Evolutionary conservation across 2,797 vertebrate species (phyloP).

Genomic region (Girardinus metallicus): DNA sequence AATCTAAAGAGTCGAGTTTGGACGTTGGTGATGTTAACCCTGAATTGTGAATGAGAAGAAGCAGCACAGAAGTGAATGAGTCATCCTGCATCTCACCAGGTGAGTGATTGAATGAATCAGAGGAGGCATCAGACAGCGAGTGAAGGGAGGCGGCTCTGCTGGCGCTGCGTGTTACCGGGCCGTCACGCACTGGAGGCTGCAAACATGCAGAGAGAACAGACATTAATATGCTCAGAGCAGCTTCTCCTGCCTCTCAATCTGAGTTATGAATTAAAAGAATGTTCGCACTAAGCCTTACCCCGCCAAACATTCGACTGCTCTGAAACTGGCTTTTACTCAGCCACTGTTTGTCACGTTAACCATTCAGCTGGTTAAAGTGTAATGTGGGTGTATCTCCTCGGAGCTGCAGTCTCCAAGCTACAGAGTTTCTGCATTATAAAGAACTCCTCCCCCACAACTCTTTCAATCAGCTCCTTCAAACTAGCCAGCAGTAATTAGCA

Average conservation of each 20-base stretch:
- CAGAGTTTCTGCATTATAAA: too few species aligned
- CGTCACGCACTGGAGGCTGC: conserved; percentile 88
- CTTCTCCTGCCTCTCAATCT: neutral
- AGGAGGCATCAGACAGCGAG: conserved; percentile 86
- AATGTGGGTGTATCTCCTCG: too few species aligned
- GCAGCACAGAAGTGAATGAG: neutral
- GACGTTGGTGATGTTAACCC: conserved; percentile 17
- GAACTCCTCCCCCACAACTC: too few species aligned
- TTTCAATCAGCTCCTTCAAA: too few species aligned
- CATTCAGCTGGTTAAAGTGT: too few species aligned
- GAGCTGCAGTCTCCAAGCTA: too few species aligned
- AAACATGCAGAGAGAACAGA: conserved; percentile 45
- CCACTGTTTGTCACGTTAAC: neutral
- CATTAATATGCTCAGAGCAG: conserved; percentile 14
- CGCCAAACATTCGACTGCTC: conserved; percentile 5
- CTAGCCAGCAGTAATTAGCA: too few species aligned
- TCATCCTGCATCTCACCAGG: conserved; percentile 68
- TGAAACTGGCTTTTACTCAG: conserved; percentile 8
- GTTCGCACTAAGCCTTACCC: neutral
- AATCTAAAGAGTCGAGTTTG: neutral
- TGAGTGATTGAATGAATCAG: conserved; percentile 85
- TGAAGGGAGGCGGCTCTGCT: conserved; percentile 82
- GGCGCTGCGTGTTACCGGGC: conserved; percentile 66
- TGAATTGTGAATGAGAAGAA: conserved; percentile 8
- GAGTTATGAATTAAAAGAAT: neutral